phyloP scores from a whole-genome alignment of 2,888 invertebrate species.

The Mythimna loreyi region DNA sequence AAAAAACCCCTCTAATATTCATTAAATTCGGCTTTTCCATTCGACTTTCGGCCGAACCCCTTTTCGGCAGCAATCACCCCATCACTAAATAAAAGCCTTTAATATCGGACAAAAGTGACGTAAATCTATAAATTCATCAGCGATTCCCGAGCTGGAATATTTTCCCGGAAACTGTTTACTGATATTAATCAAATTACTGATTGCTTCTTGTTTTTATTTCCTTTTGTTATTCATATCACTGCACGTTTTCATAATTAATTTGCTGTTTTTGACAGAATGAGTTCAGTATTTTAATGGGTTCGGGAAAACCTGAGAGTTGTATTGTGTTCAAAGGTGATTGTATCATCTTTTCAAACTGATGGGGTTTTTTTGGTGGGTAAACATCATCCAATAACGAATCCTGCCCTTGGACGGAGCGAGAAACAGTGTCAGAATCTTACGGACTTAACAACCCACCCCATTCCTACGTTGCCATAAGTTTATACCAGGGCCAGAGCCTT shows the following conservation, averaged over 20 bases:
- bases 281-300: background rate
- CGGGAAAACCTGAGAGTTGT: background rate
- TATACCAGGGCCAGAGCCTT: too few species aligned
- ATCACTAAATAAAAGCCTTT: constrained; percentile 21
- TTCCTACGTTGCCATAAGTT: too few species aligned
- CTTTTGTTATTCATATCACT: constrained; percentile 9
- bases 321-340: background rate
- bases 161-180: constrained; percentile 22
- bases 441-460: too few species aligned
- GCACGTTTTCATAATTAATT: background rate
- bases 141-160: constrained; percentile 8
- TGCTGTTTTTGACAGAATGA: background rate
- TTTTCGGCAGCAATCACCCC: constrained; percentile 2
- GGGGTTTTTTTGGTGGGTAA: too few species aligned
- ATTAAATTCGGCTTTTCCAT: background rate
- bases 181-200: constrained; percentile 31
- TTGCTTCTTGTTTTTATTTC: constrained; percentile 27
- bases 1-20: too few species aligned
- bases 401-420: too few species aligned
- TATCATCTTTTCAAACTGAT: too few species aligned
- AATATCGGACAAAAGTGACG: constrained; percentile 19
- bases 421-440: too few species aligned
- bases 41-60: background rate
- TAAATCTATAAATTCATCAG: constrained; percentile 30
- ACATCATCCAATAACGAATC: too few species aligned